Evolutionary conservation across 2,797 vertebrate species (phyloP).

Genomic region (Danio aesculapii): DNA sequence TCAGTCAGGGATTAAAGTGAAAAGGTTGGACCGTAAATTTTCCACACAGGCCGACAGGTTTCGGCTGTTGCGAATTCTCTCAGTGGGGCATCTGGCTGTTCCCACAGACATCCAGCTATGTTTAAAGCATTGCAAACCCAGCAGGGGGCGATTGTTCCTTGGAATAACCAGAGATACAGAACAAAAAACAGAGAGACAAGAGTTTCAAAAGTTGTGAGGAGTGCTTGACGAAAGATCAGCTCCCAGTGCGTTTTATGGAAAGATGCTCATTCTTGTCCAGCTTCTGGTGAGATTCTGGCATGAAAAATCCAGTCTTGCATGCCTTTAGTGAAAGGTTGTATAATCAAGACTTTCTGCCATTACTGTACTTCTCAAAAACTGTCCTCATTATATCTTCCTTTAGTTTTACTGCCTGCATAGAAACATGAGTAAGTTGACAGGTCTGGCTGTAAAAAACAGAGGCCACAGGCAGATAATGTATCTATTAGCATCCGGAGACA

Average conservation of each 20-base stretch:
- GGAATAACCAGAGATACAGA: conserved; percentile 62
- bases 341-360: conserved; percentile 6
- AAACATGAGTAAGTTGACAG: conserved; percentile 10
- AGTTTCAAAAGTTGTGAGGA: conserved; percentile 47
- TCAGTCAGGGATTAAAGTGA: conserved; percentile 65
- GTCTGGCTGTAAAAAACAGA: conserved; percentile 15
- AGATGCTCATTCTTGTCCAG: conserved; percentile 27
- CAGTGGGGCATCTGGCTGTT: conserved; percentile 77
- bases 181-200: conserved; percentile 54
- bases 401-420: not conserved
- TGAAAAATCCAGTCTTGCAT: not conserved
- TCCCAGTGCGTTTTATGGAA: conserved; percentile 38
- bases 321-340: not conserved
- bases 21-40: conserved; percentile 77
- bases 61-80: conserved; percentile 79
- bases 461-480: conserved; percentile 21
- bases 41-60: conserved; percentile 73
- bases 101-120: conserved; percentile 77
- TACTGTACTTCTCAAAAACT: not conserved
- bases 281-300: conserved; percentile 28
- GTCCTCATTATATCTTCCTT: conserved; percentile 52
- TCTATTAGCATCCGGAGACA: conserved; percentile 17
- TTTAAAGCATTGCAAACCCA: conserved; percentile 83
- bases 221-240: conserved; percentile 29
- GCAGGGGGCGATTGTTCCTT: conserved; percentile 72